Evolutionary conservation across 1,140 invertebrate genomes (phyloP), one percentile per base, ranked within the genome.

Genomic region (Dreissena polymorpha): DNA sequence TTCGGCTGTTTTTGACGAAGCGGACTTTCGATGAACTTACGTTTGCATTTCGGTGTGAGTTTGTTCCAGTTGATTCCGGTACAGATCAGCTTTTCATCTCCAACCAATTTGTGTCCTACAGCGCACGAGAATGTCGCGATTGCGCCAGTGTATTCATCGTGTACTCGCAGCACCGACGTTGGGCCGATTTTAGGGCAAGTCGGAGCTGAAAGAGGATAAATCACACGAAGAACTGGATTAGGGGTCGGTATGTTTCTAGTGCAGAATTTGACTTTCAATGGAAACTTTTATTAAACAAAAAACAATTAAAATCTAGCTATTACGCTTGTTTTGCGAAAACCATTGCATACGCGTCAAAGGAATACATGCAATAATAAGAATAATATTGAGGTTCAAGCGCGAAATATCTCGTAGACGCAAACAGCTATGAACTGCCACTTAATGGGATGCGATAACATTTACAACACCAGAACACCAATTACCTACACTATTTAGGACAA

Each of bases 1-100:
- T 39, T 8, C 39, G 39, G 39, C 39, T 39, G 3, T 39, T 39
- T 39, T 39, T 2, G 39, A 5, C 39, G 8, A 8, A 39, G 39
- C 39, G 39, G 8, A 39, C 39, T 49, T 55, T 55, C 23, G 10
- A 10, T 8, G 14, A n/a, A 70, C 78, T 72, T 73, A 81, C 78
- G 69, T 50, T 27, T 29, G 49, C 78, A 81, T 10, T 23, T 25
- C 18, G 79, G 79, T 25, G 49, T 16, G 25, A 23, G 21, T 1
- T 25, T 49, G 25, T 50, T 82, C 79, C 79, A 82, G n/a, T 67
- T 39, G 18, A 60, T 74, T 12, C 79, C 79, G 55, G 64, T 53
- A 57, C 79, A 82, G 10, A 74, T 65, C n/a, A 82, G 39, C 23
- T 68, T n/a, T 2, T 29, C 68, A 16, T 6, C 7, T 12, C 79